Evolutionary conservation across 2,113 vertebrate genomes (phyloP).

Genomic region (Dunckerocampus dactyliophorus): DNA sequence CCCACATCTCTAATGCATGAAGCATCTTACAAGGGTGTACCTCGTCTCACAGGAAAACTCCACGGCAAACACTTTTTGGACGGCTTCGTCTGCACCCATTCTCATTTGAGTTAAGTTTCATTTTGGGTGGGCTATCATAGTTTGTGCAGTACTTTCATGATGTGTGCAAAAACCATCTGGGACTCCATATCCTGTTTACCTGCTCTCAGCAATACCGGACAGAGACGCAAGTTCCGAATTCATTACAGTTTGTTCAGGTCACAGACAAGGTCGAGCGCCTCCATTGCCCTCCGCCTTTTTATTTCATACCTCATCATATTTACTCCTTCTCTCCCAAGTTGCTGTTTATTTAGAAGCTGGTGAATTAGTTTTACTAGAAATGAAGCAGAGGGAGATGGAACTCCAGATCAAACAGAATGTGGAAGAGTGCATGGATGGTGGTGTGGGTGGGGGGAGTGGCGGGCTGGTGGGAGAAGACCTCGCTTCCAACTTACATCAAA

Average conservation of each 20-base stretch:
- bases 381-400: conserved; percentile 25
- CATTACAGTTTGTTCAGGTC: neutral
- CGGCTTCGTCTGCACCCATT: too few relatives aligned
- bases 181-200: neutral
- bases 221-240: neutral
- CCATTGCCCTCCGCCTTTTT: neutral
- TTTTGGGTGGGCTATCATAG: neutral
- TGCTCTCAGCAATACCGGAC: neutral
- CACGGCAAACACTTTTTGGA: too few relatives aligned
- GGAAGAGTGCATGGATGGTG: conserved; percentile 4
- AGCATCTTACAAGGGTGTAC: too few relatives aligned
- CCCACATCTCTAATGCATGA: too few relatives aligned
- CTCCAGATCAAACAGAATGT: conserved; percentile 37
- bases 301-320: too few relatives aligned
- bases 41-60: too few relatives aligned
- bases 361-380: conserved; percentile 34
- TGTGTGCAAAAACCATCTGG: neutral
- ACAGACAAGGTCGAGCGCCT: neutral
- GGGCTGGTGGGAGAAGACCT: neutral
- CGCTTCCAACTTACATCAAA: conserved; percentile 40
- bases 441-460: neutral
- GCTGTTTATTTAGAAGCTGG: conserved; percentile 36
- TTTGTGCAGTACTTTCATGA: neutral
- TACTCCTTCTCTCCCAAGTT: conserved; percentile 5
- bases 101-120: too few relatives aligned